Evolutionary conservation across 1,140 invertebrate genomes (phyloP), one percentile per base, ranked within the genome.

Genomic region (Drosophila neocordata): DNA sequence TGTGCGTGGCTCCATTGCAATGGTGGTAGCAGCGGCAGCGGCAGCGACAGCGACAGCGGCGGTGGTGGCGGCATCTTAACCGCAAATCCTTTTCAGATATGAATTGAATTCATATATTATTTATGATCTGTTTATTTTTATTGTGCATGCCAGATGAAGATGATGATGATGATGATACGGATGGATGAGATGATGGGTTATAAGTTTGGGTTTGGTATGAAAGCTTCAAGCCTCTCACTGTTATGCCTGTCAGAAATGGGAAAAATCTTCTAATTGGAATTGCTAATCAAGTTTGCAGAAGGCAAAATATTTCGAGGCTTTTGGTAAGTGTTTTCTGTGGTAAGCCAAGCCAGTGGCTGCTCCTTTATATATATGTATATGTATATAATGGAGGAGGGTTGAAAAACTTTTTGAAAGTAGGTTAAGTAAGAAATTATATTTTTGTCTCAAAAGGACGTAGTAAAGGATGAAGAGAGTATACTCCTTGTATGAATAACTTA

Each of bases 61-160:
- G 59, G 57, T 35, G 13, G 35, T 35, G 55, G 78, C 79, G 61
- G 69, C 66, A 80, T 87, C 78, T 87, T 82, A 83, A 87, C 83
- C 83, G 79, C 83, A 87, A 88, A 88, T 88, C 83, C 83, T 88
- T 87, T 87, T 74, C 41, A 82, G 83, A 87, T 88, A 87, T 87
- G 83, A 87, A 87, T 87, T 87, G 72, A 87, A 87, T 88, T 87
- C 83, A 87, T 87, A 89, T 87, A 79, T 87, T 87, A 87, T 87
- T 87, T 87, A 87, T 87, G 83, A 87, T 88, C 83, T 87, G 83
- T 87, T 88, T 87, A 88, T 84, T 83, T 88, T 87, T 87, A 88
- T 87, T 87, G 83, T 88, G 69, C 75, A 76, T 88, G 83, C 82
- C 83, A 66, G 74, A 69, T 82, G 78, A 82, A 74, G 51, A 83